Conservation (phyloP, 2,113 vertebrate genomes). For the Thunnus maccoyii region DNA sequence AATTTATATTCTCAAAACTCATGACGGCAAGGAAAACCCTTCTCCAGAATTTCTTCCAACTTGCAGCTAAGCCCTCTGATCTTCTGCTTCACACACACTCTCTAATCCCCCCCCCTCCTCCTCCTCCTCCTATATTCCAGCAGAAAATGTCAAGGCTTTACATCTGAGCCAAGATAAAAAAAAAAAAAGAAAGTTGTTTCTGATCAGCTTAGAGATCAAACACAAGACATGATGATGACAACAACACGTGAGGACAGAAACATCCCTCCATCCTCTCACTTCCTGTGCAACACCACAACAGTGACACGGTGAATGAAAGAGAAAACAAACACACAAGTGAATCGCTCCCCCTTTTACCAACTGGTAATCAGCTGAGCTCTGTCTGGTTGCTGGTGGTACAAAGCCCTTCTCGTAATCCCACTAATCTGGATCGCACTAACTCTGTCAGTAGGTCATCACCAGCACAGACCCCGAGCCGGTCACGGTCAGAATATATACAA, state of each 20-base stretch:
- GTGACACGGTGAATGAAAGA: constrained; percentile 42
- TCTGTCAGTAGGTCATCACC: constrained; percentile 71
- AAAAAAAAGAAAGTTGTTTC: too few species aligned
- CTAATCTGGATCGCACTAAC: constrained; percentile 74
- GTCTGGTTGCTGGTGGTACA: constrained; percentile 46
- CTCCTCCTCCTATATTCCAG: not conserved
- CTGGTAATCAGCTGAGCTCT: constrained; percentile 59
- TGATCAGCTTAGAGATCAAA: not conserved
- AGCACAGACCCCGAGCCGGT: constrained; percentile 18
- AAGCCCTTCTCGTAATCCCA: constrained; percentile 70
- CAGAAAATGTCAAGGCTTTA: constrained; percentile 1
- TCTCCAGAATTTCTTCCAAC: not conserved
- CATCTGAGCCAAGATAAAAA: not conserved
- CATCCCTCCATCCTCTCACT: not conserved
- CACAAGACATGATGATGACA: not conserved
- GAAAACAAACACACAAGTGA: constrained; percentile 49
- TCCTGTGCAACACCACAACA: not conserved
- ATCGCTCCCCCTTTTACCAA: constrained; percentile 39
- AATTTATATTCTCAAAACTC: not conserved
- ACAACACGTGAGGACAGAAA: not conserved
- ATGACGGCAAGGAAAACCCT: not conserved
- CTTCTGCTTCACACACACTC: not conserved
- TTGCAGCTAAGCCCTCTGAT: constrained; percentile 21
- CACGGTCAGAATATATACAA: not conserved
- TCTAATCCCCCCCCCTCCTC: not conserved